Evolutionary conservation across 1,140 invertebrate species (phyloP).

Genomic region (Drosophila pruinosa): DNA sequence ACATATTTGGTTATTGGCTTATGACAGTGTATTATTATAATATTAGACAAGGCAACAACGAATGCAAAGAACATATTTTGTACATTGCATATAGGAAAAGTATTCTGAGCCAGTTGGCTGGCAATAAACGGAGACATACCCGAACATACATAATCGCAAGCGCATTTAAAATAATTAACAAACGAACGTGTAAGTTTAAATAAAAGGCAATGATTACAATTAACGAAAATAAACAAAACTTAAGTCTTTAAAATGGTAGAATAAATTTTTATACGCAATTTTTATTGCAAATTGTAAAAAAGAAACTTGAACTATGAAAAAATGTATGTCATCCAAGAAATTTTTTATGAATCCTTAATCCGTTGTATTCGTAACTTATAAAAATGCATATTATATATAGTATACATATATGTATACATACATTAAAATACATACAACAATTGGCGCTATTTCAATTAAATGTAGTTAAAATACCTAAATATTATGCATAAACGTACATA

Average conservation of each 20-base stretch:
- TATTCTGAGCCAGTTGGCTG: conserved; percentile 43
- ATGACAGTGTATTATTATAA: conserved; percentile 38
- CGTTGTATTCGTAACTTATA: conserved; percentile 38
- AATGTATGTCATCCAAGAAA: conserved; percentile 40
- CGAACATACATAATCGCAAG: conserved; percentile 73
- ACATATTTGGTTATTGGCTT: conserved; percentile 58
- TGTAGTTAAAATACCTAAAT: conserved; percentile 59
- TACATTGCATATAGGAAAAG: conserved; percentile 24
- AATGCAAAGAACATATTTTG: conserved; percentile 45
- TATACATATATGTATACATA: conserved; percentile 39
- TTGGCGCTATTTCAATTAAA: conserved; percentile 78
- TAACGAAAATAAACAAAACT: conserved; percentile 58
- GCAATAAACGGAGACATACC: conserved; percentile 63
- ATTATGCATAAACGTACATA: conserved; percentile 60
- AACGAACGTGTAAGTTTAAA: neutral
- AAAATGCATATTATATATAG: conserved; percentile 19
- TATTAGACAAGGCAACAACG: conserved; percentile 43
- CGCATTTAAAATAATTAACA: conserved; percentile 54
- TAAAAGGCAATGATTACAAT: conserved; percentile 61
- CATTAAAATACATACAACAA: conserved; percentile 36
- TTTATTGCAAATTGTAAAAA: conserved; percentile 77
- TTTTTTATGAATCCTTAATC: conserved; percentile 42
- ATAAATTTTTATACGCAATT: conserved; percentile 78
- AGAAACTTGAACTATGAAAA: conserved; percentile 46
- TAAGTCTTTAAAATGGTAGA: conserved; percentile 67